Percentiles rank a stretch among this genome's conserved stretches.
phyloP scores from a whole-genome alignment of 2,888 invertebrate genomes.

The Hartigia nigra region DNA sequence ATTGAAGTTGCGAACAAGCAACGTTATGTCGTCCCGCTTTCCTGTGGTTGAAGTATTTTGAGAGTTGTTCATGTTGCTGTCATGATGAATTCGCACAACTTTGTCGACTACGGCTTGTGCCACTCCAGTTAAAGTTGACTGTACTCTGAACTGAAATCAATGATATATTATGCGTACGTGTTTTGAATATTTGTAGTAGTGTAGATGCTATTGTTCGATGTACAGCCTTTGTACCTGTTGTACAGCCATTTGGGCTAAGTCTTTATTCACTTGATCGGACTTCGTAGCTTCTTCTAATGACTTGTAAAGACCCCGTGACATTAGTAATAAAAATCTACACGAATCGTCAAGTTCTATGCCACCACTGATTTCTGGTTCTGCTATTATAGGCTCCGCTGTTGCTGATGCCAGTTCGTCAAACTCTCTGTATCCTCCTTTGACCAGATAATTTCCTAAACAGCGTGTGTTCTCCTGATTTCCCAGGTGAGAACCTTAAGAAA shows the following conservation, averaged over 20 bases:
- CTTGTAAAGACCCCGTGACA: constrained; percentile 88
- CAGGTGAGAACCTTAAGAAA: constrained; percentile 72
- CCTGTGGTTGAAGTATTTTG: constrained; percentile 67
- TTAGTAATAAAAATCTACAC: constrained; percentile 84
- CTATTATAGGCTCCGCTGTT: constrained; percentile 81
- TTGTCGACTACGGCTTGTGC: constrained; percentile 89
- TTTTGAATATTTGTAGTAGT: not conserved
- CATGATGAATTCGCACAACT: constrained; percentile 85
- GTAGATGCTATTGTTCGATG: not conserved
- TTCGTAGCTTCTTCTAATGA: constrained; percentile 83
- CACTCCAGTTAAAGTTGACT: constrained; percentile 82
- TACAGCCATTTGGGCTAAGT: constrained; percentile 82
- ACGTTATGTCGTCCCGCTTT: constrained; percentile 85
- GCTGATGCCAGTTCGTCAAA: constrained; percentile 80
- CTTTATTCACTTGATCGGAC: constrained; percentile 83
- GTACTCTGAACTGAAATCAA: constrained; percentile 75
- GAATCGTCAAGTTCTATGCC: constrained; percentile 83
- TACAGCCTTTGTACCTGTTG: constrained; percentile 74
- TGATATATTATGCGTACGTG: not conserved
- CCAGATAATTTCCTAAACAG: constrained; percentile 87
- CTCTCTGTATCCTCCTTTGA: constrained; percentile 88
- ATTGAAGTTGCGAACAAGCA: constrained; percentile 88
- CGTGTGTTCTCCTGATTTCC: constrained; percentile 87
- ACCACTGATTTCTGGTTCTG: constrained; percentile 86
- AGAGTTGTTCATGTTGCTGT: constrained; percentile 74